Conservation (phyloP, 2,113 vertebrate genomes). For the Podilymbus podiceps region DNA sequence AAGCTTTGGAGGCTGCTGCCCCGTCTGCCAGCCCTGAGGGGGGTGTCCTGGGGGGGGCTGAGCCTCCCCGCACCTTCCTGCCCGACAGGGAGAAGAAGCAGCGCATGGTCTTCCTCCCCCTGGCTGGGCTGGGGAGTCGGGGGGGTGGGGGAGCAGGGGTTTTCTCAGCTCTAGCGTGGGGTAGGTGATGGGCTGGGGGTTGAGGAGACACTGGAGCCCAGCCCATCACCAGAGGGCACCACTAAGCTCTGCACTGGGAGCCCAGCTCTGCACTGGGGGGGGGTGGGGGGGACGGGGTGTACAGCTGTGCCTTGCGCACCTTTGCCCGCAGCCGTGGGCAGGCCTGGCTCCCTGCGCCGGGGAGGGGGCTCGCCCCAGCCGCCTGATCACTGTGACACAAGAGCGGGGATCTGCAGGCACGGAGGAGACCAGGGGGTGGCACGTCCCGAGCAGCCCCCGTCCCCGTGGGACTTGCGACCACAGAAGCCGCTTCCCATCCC, state of each 20-base stretch:
- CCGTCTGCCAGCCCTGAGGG: background rate
- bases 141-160: rapidly evolving
- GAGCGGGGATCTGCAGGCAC: background rate
- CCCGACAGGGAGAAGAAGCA: background rate
- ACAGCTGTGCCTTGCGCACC: conserved; percentile 13
- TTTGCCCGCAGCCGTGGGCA: background rate
- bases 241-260: background rate
- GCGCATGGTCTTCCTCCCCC: background rate
- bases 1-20: background rate
- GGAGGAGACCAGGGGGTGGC: background rate
- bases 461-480: rapidly evolving
- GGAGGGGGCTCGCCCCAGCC: background rate
- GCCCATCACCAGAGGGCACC: background rate
- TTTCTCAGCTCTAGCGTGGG: background rate
- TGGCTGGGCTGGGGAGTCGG: background rate
- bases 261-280: background rate
- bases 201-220: background rate
- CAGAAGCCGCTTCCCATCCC: background rate
- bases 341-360: background rate
- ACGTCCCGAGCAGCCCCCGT: background rate
- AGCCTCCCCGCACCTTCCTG: background rate
- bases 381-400: conserved; percentile 48
- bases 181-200: background rate
- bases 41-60: background rate
- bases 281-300: background rate